A percentile compares a stretch with the other conserved stretches of the same genome.
phyloP scores from a whole-genome alignment of 1,140 invertebrate species.

The Drosophila miranda region DNA sequence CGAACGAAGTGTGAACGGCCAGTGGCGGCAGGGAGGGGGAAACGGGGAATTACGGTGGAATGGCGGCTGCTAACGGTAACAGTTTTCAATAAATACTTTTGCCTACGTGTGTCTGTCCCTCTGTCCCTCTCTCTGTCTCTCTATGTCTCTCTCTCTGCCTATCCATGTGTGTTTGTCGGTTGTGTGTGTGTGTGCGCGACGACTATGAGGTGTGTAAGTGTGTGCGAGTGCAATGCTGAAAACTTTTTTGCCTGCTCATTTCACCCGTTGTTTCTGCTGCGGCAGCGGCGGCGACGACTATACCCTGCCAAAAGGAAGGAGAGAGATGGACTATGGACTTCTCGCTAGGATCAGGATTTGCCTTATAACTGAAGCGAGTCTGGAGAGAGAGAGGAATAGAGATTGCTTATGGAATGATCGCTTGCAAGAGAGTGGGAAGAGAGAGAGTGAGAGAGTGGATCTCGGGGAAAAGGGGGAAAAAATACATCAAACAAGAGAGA shows the following conservation, averaged over 20 bases:
- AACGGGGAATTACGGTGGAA: not conserved
- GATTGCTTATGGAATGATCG: no score
- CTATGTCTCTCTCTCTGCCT: constrained; percentile 12
- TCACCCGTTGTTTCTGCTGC: constrained; percentile 46
- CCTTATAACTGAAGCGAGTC: no score
- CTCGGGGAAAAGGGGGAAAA: no score
- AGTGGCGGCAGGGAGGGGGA: not conserved
- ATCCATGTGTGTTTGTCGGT: constrained; percentile 25
- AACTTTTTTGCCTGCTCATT: constrained; percentile 73
- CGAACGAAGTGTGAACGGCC: constrained; percentile 50
- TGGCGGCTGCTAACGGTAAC: constrained; percentile 70
- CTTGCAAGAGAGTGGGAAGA: no score
- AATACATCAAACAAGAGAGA: no score
- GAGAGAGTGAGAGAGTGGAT: no score
- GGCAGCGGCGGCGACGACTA: constrained; percentile 13
- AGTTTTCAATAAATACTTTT: constrained; percentile 79
- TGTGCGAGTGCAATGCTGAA: constrained; percentile 48
- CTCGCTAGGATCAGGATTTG: not conserved
- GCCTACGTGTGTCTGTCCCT: constrained; percentile 39
- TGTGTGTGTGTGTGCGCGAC: constrained; percentile 8
- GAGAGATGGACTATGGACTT: not conserved
- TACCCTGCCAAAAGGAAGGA: constrained; percentile 25
- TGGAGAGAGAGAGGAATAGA: not conserved
- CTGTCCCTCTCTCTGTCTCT: constrained; percentile 13
- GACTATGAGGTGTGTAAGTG: constrained; percentile 22